phyloP scores from a whole-genome alignment of 2,888 invertebrate species.

The Microchrysa polita region DNA sequence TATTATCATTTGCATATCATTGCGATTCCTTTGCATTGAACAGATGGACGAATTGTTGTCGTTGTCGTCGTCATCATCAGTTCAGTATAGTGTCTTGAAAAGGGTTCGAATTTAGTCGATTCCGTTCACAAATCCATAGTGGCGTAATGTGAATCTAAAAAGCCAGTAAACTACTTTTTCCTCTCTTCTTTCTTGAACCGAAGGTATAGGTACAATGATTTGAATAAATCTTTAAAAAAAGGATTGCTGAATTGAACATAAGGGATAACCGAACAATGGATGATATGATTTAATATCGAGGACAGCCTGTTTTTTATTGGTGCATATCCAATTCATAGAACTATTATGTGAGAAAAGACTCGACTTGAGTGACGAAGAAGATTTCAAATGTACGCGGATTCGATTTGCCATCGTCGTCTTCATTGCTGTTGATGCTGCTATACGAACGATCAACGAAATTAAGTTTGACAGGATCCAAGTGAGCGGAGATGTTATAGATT shows the following conservation, averaged over 20 bases:
- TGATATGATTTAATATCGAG: slow-evolving; percentile 33
- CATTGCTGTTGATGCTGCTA: background rate
- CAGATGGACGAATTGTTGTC: slow-evolving; percentile 24
- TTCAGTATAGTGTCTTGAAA: background rate
- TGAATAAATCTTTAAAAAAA: slow-evolving; percentile 36
- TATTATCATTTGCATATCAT: slow-evolving; percentile 27
- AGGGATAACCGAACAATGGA: slow-evolving; percentile 26
- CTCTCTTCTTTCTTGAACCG: background rate
- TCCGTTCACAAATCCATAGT: too few relatives aligned
- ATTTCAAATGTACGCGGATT: too few relatives aligned
- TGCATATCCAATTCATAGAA: too few relatives aligned
- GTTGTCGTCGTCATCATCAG: too few relatives aligned
- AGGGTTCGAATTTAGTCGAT: background rate
- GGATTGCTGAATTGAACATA: slow-evolving; percentile 27
- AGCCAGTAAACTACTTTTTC: slow-evolving; percentile 25
- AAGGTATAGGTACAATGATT: slow-evolving; percentile 27
- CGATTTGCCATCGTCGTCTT: slow-evolving; percentile 25
- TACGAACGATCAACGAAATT: slow-evolving; percentile 18
- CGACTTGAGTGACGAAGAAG: too few relatives aligned
- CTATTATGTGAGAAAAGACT: too few relatives aligned
- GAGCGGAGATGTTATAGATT: too few relatives aligned
- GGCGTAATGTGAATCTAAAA: too few relatives aligned
- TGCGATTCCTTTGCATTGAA: slow-evolving; percentile 23
- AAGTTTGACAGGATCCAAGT: slow-evolving; percentile 17
- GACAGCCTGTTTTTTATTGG: slow-evolving; percentile 26